Evolutionary conservation across 2,797 vertebrate genomes (phyloP).

Genomic region (Strix occidentalis): DNA sequence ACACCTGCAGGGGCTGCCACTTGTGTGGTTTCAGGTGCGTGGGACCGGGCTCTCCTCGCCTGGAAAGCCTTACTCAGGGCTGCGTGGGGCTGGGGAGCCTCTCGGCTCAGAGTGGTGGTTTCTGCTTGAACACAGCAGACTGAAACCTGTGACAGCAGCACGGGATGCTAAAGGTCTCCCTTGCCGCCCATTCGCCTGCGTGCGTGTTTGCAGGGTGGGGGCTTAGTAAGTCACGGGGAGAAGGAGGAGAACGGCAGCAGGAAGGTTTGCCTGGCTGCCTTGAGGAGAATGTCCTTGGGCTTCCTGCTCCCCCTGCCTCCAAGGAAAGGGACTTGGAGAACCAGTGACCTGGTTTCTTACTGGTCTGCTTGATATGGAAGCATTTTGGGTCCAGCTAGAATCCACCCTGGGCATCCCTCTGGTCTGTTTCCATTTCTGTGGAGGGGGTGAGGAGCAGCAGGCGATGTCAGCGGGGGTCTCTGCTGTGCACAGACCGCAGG

Average conservation of each 20-base stretch:
- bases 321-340: not conserved
- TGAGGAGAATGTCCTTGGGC: not conserved
- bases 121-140: not conserved
- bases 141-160: not conserved
- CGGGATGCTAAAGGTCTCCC: not conserved
- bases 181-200: not conserved
- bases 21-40: not conserved
- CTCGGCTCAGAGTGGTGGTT: not conserved
- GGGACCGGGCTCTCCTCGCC: not conserved
- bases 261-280: not conserved
- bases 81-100: not conserved
- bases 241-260: not conserved
- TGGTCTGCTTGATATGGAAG: not conserved
- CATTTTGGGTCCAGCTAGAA: not conserved
- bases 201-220: not conserved
- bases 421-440: not conserved
- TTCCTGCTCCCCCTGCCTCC: not conserved
- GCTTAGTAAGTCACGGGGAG: fast-evolving
- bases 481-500: fast-evolving
- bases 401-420: not conserved
- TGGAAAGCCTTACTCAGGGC: not conserved
- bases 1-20: not conserved
- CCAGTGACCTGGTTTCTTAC: not conserved
- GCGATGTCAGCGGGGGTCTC: not conserved
- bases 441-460: not conserved